Base-by-base conservation (phyloP, 2,797 vertebrate genomes). In the Fratercula arctica region DNA sequence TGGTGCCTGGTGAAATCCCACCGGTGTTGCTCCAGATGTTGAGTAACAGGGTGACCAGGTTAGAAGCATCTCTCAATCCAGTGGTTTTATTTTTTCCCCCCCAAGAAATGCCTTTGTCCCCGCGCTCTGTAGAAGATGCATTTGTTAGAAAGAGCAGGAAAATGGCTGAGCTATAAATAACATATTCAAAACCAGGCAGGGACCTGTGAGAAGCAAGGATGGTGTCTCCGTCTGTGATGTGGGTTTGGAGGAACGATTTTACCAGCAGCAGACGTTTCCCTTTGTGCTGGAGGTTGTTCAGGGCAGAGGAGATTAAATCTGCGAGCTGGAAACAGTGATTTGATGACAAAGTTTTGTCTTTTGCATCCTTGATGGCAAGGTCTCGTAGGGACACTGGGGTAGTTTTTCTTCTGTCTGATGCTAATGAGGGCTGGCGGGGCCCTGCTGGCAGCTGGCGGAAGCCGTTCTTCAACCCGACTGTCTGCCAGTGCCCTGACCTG, bases 81-180 rank as follows among this genome's bases (percentile, higher is more conserved):
- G 60, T 29, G 41, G 74, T 64, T 20, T 15, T 35, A 13, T 50
- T 61, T 85, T 66, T 75, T 14, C 13, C 16, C 21, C 19, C 21
- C 10, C 1, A 4, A 77, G 68, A 90, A 89, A 72, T 0, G 1
- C 50, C 61, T 83, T 77, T 54, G 25, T 23, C 39, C 39, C 39
- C 17, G 61, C 51, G 7, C 74, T 57, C 82, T 54, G 39, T 57
- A 43, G 85, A 66, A 76, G 51, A 64, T 76, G 69, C 3, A 1
- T 82, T 92, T 81, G 73, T 61, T 48, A 73, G 57, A 85, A 93
- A 89, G 85, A 92, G 43, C 59, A 93, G 87, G 57, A 73, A 90
- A 86, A 93, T 56, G 75, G 77, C 85, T 26, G 68, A 78, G 63
- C 87, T 96, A 94, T 94, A 97, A 96, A 96, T 95, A 95, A 73